These are phyloP conservation scores for Tuberolachnus salignus DNA, from an alignment of 2,888 invertebrate genomes.

Conservation along the genomic window DNA sequence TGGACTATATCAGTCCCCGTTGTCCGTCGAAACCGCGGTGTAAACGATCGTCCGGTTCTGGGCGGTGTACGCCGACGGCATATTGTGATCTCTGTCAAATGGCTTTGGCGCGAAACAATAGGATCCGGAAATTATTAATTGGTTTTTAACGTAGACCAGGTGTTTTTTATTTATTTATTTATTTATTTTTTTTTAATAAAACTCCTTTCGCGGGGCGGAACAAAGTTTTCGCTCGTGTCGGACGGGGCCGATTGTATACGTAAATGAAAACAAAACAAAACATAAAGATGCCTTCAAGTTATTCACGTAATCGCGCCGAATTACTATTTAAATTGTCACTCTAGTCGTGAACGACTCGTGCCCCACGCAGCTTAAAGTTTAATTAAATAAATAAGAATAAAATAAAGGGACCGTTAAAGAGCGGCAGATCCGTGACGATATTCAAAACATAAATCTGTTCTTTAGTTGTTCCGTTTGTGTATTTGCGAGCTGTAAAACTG, in stretches of 20 bases:
- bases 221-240: slow-evolving; percentile 24
- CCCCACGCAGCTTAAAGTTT: neutral
- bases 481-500: neutral
- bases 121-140: slow-evolving; percentile 41
- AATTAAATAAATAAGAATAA: slow-evolving; percentile 34
- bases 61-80: neutral
- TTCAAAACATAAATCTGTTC: neutral
- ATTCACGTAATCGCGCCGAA: slow-evolving; percentile 18
- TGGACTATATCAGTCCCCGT: neutral
- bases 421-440: slow-evolving; percentile 3
- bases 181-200: too few species aligned
- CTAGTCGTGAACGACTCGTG: slow-evolving; percentile 32
- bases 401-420: neutral
- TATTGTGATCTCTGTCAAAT: neutral
- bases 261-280: too few species aligned
- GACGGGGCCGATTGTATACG: neutral
- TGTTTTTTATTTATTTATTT: too few species aligned
- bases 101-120: slow-evolving; percentile 18
- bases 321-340: slow-evolving; percentile 37
- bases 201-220: slow-evolving; percentile 22
- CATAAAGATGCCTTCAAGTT: slow-evolving; percentile 5
- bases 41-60: neutral
- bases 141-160: slow-evolving; percentile 18
- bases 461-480: neutral
- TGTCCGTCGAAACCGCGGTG: neutral